Evolutionary conservation across 2,113 vertebrate species (phyloP).

Genomic region (Pogona vitticeps): DNA sequence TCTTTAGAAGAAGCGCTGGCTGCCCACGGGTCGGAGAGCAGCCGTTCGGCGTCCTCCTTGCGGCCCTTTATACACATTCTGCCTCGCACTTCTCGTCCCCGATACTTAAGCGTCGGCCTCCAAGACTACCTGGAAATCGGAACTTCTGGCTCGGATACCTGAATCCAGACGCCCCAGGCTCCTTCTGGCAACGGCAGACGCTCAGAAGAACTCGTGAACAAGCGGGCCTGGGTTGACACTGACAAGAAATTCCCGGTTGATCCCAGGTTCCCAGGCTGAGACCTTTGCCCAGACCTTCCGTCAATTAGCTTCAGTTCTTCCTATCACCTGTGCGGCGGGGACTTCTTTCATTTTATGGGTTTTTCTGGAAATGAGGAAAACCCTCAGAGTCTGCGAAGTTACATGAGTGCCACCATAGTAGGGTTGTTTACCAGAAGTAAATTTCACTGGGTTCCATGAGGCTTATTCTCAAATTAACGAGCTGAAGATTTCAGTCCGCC

Average conservation of each 20-base stretch:
- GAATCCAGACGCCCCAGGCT: too few relatives aligned
- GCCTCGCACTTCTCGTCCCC: neutral
- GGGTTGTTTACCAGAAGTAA: too few relatives aligned
- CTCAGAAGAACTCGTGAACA: neutral
- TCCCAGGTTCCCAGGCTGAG: neutral
- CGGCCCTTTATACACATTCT: too few relatives aligned
- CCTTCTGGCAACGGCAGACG: neutral
- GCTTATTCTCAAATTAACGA: too few relatives aligned
- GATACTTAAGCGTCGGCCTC: neutral
- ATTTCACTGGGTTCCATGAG: too few relatives aligned
- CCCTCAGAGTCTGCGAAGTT: too few relatives aligned
- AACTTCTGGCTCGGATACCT: neutral
- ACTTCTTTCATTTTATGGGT: too few relatives aligned
- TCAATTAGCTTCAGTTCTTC: neutral
- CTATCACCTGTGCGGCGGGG: neutral
- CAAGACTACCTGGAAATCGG: neutral
- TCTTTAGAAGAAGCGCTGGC: slow-evolving; percentile 10
- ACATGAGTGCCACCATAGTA: too few relatives aligned
- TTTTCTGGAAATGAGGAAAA: neutral
- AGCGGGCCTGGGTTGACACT: neutral
- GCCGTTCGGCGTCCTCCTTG: too few relatives aligned
- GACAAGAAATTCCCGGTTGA: neutral
- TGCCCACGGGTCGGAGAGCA: neutral
- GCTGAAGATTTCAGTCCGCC: too few relatives aligned
- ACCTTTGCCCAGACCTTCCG: neutral